Percentiles rank a stretch among this genome's conserved stretches.
phyloP scores from a whole-genome alignment of 30 jellyfish, hydroid and myxozoan species.

The Hydractinia symbiolongicarpus region DNA sequence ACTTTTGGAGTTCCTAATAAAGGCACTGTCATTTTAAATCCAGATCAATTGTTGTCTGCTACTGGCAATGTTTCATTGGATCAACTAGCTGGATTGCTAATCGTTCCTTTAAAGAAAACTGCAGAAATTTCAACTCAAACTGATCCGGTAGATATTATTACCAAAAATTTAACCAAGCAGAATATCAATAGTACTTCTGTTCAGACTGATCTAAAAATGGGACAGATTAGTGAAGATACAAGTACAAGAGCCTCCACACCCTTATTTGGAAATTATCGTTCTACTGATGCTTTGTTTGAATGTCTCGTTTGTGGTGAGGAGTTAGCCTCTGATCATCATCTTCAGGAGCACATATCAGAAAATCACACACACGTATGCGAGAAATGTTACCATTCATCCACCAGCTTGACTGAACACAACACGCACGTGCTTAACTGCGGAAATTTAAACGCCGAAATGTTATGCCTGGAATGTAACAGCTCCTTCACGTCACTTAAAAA shows the following conservation, averaged over 20 bases:
- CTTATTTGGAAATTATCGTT: slow-evolving; percentile 17
- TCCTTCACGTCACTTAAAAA: slow-evolving; percentile 52
- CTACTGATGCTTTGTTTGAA: slow-evolving; percentile 26
- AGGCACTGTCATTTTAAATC: slow-evolving; percentile 45
- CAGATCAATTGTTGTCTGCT: slow-evolving; percentile 24
- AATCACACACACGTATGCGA: slow-evolving; percentile 43
- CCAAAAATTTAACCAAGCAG: background rate
- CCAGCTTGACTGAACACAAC: slow-evolving; percentile 9
- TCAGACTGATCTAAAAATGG: slow-evolving; percentile 36
- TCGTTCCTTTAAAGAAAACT: slow-evolving; percentile 72
- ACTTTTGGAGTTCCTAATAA: slow-evolving; percentile 39
- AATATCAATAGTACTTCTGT: slow-evolving; percentile 4
- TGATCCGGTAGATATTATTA: slow-evolving; percentile 38
- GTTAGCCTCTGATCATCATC: slow-evolving; percentile 29
- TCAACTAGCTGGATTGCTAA: slow-evolving; percentile 56
- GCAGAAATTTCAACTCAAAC: slow-evolving; percentile 61
- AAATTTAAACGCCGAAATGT: slow-evolving; percentile 29
- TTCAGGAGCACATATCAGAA: slow-evolving; percentile 28
- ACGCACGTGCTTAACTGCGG: slow-evolving; percentile 21
- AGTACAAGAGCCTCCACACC: slow-evolving; percentile 16
- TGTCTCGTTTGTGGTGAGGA: slow-evolving; percentile 41
- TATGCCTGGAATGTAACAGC: slow-evolving; percentile 63
- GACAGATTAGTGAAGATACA: slow-evolving; percentile 14
- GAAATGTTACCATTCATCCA: slow-evolving; percentile 38
- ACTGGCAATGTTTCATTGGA: slow-evolving; percentile 36